Evolutionary conservation across 2,888 invertebrate species (phyloP).

Genomic region (Rhamphomyia laevipes): DNA sequence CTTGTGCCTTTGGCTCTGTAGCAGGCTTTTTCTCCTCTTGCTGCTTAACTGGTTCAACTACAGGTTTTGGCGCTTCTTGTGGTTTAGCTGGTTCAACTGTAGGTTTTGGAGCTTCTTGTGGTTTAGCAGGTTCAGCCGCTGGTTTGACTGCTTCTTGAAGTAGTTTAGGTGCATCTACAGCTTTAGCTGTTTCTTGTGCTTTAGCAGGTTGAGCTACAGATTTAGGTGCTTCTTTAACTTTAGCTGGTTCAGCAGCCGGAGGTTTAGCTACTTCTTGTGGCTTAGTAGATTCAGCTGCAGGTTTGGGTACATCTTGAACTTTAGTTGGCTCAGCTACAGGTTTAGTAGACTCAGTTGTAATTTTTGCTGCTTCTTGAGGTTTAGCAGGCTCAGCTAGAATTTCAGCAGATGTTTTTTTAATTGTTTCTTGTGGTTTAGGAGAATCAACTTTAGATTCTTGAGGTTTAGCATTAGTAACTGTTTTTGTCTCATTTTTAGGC

Average conservation of each 20-base stretch:
- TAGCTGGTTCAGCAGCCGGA: slow-evolving; percentile 82
- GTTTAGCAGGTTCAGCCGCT: background rate
- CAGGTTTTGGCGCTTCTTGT: slow-evolving; percentile 61
- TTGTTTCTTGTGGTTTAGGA: slow-evolving; percentile 36
- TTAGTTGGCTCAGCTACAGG: slow-evolving; percentile 36
- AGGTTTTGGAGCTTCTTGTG: slow-evolving; percentile 68
- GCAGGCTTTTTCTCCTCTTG: slow-evolving; percentile 36
- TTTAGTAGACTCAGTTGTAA: slow-evolving; percentile 26
- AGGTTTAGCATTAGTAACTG: slow-evolving; percentile 7
- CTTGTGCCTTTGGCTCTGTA: background rate
- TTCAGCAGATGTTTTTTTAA: slow-evolving; percentile 43
- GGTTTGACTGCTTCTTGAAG: slow-evolving; percentile 42
- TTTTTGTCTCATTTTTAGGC: background rate
- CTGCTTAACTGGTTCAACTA: slow-evolving; percentile 47
- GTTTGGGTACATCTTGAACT: slow-evolving; percentile 43
- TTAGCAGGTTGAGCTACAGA: slow-evolving; percentile 44
- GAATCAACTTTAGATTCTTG: slow-evolving; percentile 3
- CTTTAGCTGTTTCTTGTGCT: slow-evolving; percentile 3
- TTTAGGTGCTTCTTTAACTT: slow-evolving; percentile 86
- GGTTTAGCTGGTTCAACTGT: slow-evolving; percentile 57
- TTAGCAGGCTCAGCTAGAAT: no score
- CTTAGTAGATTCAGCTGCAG: slow-evolving; percentile 50
- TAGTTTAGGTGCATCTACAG: slow-evolving; percentile 46
- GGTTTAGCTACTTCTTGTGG: slow-evolving; percentile 60
- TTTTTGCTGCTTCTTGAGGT: slow-evolving; percentile 54